These are phyloP conservation scores for Erythrolamprus reginae DNA, from an alignment of 2,113 vertebrate genomes.

Conservation along the genomic window DNA sequence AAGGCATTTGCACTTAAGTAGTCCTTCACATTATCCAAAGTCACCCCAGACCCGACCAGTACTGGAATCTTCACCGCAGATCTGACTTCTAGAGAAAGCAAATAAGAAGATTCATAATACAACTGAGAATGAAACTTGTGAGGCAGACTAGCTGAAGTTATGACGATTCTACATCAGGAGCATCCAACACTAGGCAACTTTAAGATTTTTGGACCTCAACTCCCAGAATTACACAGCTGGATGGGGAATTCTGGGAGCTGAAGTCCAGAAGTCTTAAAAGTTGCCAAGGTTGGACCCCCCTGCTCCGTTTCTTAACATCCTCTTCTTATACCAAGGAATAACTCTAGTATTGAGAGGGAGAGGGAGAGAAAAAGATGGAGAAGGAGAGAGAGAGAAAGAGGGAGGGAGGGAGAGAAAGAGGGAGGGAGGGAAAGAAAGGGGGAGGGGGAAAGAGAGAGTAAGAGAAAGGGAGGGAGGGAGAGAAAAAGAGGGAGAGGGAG, in stretches of 20 bases:
- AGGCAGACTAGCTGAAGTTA: background rate
- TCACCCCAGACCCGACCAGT: constrained; percentile 82
- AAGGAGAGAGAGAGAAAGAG: too few species aligned
- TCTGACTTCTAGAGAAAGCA: constrained; percentile 68
- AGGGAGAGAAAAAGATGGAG: too few species aligned
- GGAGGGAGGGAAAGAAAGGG: too few species aligned
- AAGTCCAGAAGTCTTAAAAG: background rate
- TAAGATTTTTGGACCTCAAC: too few species aligned
- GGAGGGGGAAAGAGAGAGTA: too few species aligned
- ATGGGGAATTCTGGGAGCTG: background rate
- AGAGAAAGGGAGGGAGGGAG: too few species aligned
- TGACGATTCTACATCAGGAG: constrained; percentile 11
- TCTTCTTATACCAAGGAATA: background rate
- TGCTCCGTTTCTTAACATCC: background rate
- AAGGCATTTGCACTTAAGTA: constrained; percentile 66
- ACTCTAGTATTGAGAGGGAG: too few species aligned
- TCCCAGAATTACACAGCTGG: background rate
- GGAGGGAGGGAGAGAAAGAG: too few species aligned
- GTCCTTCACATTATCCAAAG: constrained; percentile 70
- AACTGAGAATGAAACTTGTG: background rate
- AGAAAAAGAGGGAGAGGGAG: too few species aligned
- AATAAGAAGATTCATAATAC: background rate
- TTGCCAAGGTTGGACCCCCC: background rate
- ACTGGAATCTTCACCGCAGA: constrained; percentile 69
- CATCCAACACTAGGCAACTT: too few species aligned